phyloP scores from a whole-genome alignment of 2,797 vertebrate genomes.

The Hemitrygon akajei region DNA sequence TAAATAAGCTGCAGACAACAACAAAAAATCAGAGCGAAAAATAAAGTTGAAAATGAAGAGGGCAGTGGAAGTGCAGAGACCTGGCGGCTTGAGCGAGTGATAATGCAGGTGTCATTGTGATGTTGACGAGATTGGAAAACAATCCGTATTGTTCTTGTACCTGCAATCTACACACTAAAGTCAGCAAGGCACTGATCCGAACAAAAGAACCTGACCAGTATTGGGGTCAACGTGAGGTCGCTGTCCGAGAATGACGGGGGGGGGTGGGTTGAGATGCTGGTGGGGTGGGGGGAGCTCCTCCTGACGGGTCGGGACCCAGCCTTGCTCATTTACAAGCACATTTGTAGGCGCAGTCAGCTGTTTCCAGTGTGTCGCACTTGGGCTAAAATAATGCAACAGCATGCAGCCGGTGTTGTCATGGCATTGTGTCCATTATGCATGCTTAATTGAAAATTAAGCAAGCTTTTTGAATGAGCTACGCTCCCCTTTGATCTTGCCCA shows the following conservation, averaged over 20 bases:
- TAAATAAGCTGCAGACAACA: background rate
- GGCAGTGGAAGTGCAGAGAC: accelerated
- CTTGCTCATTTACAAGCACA: constrained; percentile 85
- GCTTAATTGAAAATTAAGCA: constrained; percentile 97
- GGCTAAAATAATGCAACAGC: constrained; percentile 79
- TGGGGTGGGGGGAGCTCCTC: constrained; percentile 38
- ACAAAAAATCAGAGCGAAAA: background rate
- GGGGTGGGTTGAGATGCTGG: background rate
- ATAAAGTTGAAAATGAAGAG: background rate
- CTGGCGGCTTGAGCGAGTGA: constrained; percentile 39
- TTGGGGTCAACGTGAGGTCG: constrained; percentile 65
- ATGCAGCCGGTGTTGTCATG: constrained; percentile 80
- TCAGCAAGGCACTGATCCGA: constrained; percentile 62
- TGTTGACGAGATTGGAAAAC: constrained; percentile 64
- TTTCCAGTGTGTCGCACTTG: constrained; percentile 78
- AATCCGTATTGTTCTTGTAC: constrained; percentile 73
- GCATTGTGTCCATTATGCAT: constrained; percentile 83
- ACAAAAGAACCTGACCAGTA: constrained; percentile 64
- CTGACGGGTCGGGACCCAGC: constrained; percentile 36
- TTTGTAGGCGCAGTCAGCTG: constrained; percentile 94
- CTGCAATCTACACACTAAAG: constrained; percentile 81
- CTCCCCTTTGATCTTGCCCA: constrained; percentile 77
- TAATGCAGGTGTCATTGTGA: constrained; percentile 48
- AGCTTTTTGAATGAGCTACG: constrained; percentile 66
- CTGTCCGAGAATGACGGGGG: constrained; percentile 38